phyloP scores from a whole-genome alignment of 2,113 vertebrate species.

The Mellivora capensis region DNA sequence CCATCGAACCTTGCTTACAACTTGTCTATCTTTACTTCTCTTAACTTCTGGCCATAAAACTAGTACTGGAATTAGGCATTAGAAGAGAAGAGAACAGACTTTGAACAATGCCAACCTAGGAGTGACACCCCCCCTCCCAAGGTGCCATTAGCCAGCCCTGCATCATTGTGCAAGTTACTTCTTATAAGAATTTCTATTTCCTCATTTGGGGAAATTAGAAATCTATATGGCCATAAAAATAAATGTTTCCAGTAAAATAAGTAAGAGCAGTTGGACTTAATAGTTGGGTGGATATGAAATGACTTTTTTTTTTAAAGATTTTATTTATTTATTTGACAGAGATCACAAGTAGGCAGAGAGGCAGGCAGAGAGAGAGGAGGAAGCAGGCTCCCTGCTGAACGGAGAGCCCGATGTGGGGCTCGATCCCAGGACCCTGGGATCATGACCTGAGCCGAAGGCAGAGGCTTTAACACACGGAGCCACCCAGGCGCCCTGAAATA shows the following conservation, averaged over 20 bases:
- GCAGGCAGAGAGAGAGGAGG: too few species aligned
- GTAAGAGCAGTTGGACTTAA: neutral
- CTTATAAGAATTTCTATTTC: neutral
- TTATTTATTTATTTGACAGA: too few species aligned
- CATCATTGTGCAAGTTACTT: neutral
- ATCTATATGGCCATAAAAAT: neutral
- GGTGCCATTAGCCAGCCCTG: neutral
- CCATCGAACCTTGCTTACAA: neutral
- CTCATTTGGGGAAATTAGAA: neutral
- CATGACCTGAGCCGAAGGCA: too few species aligned
- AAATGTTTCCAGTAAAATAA: neutral
- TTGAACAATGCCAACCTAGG: neutral
- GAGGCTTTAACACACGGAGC: too few species aligned
- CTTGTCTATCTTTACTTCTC: neutral
- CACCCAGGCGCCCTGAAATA: too few species aligned
- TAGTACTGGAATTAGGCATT: neutral
- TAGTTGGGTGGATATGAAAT: neutral
- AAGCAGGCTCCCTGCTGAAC: too few species aligned
- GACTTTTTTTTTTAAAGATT: too few species aligned
- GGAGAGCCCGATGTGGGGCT: too few species aligned
- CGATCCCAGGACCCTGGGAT: too few species aligned
- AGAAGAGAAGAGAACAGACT: neutral
- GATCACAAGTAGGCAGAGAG: too few species aligned
- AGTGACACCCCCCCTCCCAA: neutral
- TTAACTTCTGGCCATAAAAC: neutral